A percentile compares a stretch with the other conserved stretches of the same genome.
Evolutionary conservation across 2,113 vertebrate genomes (phyloP).

Genomic region (Macaca mulatta): DNA sequence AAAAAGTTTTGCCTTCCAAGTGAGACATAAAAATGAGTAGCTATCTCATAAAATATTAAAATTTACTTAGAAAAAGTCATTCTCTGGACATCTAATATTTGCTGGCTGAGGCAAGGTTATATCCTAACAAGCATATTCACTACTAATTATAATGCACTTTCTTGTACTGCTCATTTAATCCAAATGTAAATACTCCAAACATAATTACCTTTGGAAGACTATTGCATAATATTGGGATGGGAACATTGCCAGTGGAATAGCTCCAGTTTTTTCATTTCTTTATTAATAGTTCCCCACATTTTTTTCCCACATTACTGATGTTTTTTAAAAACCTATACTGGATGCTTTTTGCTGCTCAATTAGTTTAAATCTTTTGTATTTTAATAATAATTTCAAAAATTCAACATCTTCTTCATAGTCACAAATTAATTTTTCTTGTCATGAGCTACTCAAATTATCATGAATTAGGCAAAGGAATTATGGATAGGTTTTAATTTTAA

Average conservation of each 20-base stretch:
- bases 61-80: conserved; percentile 49
- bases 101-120: conserved; percentile 26
- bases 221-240: not conserved
- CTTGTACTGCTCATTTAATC: conserved; percentile 30
- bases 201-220: conserved; percentile 60
- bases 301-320: conserved; percentile 3
- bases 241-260: conserved; percentile 13
- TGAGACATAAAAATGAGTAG: conserved; percentile 54
- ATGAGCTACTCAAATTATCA: not conserved
- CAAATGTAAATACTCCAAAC: conserved; percentile 62
- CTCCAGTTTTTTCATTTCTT: conserved; percentile 2
- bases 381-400: conserved; percentile 36
- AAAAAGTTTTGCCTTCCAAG: conserved; percentile 51
- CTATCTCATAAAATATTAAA: conserved; percentile 55
- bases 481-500: not conserved
- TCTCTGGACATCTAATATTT: conserved; percentile 38
- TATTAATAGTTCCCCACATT: conserved; percentile 18
- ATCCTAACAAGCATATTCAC: conserved; percentile 36
- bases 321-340: conserved; percentile 13
- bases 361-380: conserved; percentile 35
- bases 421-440: conserved; percentile 30
- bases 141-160: conserved; percentile 39
- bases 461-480: not conserved
- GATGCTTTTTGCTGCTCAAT: not conserved
- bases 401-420: not conserved